A percentile compares a stretch with the other conserved stretches of the same genome.
phyloP scores from a whole-genome alignment of 2,797 vertebrate species.

The Chloroceryle inda region DNA sequence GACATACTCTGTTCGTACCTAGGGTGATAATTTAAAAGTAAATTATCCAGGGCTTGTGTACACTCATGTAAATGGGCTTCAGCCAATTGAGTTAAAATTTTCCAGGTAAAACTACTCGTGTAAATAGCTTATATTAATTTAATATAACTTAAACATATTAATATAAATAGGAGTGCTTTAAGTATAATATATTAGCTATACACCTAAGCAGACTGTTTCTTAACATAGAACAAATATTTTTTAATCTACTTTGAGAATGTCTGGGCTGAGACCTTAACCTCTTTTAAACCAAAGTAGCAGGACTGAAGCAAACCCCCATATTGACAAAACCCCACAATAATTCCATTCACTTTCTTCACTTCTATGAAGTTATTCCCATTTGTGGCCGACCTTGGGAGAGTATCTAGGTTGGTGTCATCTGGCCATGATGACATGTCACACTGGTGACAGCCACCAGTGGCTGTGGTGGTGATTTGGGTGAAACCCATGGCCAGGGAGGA shows the following conservation, averaged over 20 bases:
- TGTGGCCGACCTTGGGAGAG: background rate
- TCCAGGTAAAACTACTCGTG: background rate
- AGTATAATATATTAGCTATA: constrained; percentile 10
- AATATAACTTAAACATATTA: background rate
- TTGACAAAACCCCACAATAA: background rate
- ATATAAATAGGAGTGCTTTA: background rate
- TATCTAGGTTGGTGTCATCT: background rate
- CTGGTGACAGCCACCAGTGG: no score
- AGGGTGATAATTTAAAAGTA: background rate
- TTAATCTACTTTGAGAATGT: background rate
- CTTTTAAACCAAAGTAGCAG: background rate
- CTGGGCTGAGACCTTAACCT: background rate
- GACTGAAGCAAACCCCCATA: background rate
- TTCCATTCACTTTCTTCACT: background rate
- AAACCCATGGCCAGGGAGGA: background rate
- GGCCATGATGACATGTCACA: background rate
- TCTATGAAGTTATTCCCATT: background rate
- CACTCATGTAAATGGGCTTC: background rate
- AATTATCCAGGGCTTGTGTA: background rate
- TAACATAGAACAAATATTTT: background rate
- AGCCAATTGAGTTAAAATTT: background rate
- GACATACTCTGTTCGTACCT: rapidly evolving
- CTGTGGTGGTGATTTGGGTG: background rate
- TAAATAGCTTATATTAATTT: background rate
- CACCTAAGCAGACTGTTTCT: background rate